Evolutionary conservation across 2,888 invertebrate species (phyloP), one percentile per base, ranked within the genome.

Genomic region (Chymomyza amoena): DNA sequence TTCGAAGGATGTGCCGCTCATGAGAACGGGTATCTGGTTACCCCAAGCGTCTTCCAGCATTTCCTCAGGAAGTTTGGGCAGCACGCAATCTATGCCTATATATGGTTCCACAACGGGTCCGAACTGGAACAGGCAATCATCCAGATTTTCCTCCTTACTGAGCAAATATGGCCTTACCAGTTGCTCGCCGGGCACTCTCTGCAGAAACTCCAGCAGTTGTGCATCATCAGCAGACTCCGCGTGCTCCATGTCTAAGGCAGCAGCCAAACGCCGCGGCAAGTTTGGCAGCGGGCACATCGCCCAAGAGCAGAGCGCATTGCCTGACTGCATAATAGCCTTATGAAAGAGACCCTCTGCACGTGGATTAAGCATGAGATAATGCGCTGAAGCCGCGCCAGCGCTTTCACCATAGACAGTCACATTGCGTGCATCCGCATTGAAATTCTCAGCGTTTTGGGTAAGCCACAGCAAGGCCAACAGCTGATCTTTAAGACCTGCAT

Each of bases 401-500:
- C 93, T 93, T 76, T 92, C 92, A 0, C 93, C 93, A 73, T 92
- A 93, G 4, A 93, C 89, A 0, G 93, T 93, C 1, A 91, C 90
- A 79, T 93, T 93, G 0, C 90, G 82, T 0, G 92, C 84, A 84
- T 93, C 92, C 1, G 93, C 93, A 74, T 92, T 92, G 70, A 93
- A 93, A 10, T 77, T 70, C 2, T 73, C 39, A 2, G 92, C 92
- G 76, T 93, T 93, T 18, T 87, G 77, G 54, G 91, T 90, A 0
- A 93, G 88, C 93, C 93, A 93, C 69, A 90, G 89, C 60, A 93
- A 75, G 0, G 92, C 93, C 80, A 93, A 70, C 0, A 93, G 84
- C 84, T 92, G 92, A 81, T 93, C 93, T 84, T 93, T 93, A 0
- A 93, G 80, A 0, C 92, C 93, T 2, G 92, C 92, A 80, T 93